Evolutionary conservation across 1,140 invertebrate genomes (phyloP), one percentile per base, ranked within the genome.

Genomic region (Solen grandis): DNA sequence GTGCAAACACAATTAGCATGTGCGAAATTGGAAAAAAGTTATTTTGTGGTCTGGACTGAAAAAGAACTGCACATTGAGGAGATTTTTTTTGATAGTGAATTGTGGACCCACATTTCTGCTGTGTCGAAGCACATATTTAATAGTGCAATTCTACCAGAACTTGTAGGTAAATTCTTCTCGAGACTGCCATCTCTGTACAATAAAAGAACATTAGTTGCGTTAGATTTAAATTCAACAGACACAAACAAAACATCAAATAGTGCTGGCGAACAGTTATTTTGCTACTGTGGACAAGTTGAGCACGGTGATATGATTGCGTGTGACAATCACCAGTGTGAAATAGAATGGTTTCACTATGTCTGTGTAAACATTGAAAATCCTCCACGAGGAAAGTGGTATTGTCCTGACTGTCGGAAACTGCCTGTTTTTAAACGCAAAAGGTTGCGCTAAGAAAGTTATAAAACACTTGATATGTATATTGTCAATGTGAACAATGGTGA

Each of bases 31-130:
- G 60, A 70, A 25, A 57, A 27, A 22, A 60, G 70, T 22, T 38
- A 81, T 54, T 81, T 74, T 50, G 29, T 81, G 14, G 62, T 81
- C 8, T 81, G 79, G 79, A 74, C 79, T 29, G 41, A 46, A 8
- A 74, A 74, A 5, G 79, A 59, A 1, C 5, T 72, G 13, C 69
- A 72, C n/a, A 22, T 72, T 55, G 69, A 59, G 59, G 3, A 55
- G 22, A 72, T 36, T 25, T 5, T 57, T 19, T 57, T 72, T 41
- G 50, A 72, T 31, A 4, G 25, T 2, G 69, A 31, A 25, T 19
- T 59, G 5, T 72, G 69, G 54, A 16, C 19, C 3, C n/a, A 55
- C 14, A 72, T 55, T 14, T 14, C 10, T 2, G 10, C 10, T 22
- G 1, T 31, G 33, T 3, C 54, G 4, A 57, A 55, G n/a, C 25